These are phyloP conservation scores for Trichogramma evanescens DNA, from an alignment of 2,888 invertebrate genomes.

Conservation along the genomic window DNA sequence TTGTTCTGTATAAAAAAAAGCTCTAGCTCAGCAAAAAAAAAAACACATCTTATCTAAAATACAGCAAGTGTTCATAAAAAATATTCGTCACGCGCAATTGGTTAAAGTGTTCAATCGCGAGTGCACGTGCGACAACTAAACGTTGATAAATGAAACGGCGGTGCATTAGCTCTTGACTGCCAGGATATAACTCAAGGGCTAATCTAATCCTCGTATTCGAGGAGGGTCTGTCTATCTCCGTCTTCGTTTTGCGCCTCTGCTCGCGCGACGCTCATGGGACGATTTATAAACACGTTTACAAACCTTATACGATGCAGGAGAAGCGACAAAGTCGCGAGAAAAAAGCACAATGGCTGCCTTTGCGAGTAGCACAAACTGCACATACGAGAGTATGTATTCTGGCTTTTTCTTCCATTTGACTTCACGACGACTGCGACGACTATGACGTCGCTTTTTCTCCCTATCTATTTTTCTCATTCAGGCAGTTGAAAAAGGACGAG, in stretches of 20 bases:
- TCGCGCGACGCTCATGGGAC: slow-evolving; percentile 4
- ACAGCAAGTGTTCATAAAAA: slow-evolving; percentile 10
- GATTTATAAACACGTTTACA: slow-evolving; percentile 16
- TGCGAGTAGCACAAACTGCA: not conserved
- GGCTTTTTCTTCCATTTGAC: not conserved
- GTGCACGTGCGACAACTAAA: no score
- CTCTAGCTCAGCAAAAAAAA: not conserved
- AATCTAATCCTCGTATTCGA: slow-evolving; percentile 33
- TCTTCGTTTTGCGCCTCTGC: slow-evolving; percentile 9
- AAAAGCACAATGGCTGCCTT: slow-evolving; percentile 20
- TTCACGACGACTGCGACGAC: no score
- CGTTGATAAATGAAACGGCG: no score
- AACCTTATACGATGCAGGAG: no score
- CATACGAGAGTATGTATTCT: not conserved
- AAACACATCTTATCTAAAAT: slow-evolving; percentile 19
- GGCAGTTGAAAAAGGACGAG: slow-evolving; percentile 3
- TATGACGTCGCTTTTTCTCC: not conserved
- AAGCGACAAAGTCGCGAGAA: slow-evolving; percentile 1
- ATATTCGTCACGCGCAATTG: no score
- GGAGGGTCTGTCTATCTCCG: slow-evolving; percentile 8
- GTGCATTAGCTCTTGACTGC: not conserved
- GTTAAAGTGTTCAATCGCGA: no score
- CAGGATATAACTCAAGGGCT: slow-evolving; percentile 36
- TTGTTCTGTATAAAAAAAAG: slow-evolving; percentile 10
- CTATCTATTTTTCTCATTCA: slow-evolving; percentile 10